These are phyloP conservation scores for Branchipolynoe longqiensis DNA, from an alignment of 2,888 invertebrate species.

Conservation along the genomic window DNA sequence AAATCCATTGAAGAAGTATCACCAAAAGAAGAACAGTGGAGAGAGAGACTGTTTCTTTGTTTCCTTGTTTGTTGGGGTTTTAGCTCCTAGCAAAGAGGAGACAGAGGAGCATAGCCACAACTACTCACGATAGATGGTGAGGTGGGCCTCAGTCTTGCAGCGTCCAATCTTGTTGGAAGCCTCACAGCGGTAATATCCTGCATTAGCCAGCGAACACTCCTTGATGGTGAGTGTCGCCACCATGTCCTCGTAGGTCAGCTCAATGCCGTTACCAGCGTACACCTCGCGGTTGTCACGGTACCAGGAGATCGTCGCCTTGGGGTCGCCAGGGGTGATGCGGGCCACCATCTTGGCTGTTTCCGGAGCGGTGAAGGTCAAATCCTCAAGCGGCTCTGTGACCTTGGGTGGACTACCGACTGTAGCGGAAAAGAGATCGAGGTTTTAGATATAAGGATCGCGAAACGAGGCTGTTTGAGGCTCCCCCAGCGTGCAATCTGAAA, in stretches of 20 bases:
- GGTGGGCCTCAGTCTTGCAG: slow-evolving; percentile 77
- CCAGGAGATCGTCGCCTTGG: slow-evolving; percentile 76
- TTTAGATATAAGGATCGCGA: no score
- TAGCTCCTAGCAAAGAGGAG: no score
- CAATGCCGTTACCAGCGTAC: slow-evolving; percentile 76
- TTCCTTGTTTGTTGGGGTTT: no score
- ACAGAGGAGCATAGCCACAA: no score
- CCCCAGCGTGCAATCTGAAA: no score
- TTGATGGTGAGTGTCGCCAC: slow-evolving; percentile 85
- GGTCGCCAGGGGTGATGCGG: slow-evolving; percentile 77
- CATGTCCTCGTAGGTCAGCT: slow-evolving; percentile 74
- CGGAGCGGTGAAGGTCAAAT: slow-evolving; percentile 65
- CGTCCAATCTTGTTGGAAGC: slow-evolving; percentile 78
- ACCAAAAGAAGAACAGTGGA: no score
- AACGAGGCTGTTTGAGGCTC: no score
- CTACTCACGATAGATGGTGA: slow-evolving; percentile 79
- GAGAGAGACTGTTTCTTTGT: no score
- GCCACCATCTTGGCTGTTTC: slow-evolving; percentile 65
- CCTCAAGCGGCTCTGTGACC: slow-evolving; percentile 66
- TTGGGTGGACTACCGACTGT: slow-evolving; percentile 77
- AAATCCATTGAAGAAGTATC: no score
- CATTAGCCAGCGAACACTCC: slow-evolving; percentile 76
- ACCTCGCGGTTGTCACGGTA: slow-evolving; percentile 78
- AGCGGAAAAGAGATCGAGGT: no score
- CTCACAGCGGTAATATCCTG: slow-evolving; percentile 78